Conservation (phyloP, 2,888 invertebrate genomes). For the Polymixis flavicincta region DNA sequence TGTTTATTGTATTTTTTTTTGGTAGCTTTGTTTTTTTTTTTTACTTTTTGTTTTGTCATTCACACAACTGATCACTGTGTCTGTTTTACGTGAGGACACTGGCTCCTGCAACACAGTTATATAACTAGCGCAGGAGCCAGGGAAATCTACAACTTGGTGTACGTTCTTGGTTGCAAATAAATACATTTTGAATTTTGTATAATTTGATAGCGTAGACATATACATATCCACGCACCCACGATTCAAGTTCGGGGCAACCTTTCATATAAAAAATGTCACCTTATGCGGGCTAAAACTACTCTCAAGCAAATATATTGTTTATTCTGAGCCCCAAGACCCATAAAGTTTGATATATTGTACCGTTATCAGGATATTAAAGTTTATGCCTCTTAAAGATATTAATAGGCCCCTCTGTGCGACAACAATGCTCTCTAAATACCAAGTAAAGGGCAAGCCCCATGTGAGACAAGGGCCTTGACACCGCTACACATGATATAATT, state of each 20-base stretch:
- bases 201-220: no score
- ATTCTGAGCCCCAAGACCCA: conserved; percentile 37
- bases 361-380: conserved; percentile 60
- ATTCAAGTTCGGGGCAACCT: not conserved
- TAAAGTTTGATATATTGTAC: conserved; percentile 59
- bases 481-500: conserved; percentile 35
- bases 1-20: no score
- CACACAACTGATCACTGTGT: no score
- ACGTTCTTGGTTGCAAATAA: no score
- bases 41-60: no score
- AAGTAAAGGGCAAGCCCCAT: conserved; percentile 69
- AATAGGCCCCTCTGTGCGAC: conserved; percentile 60
- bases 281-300: conserved; percentile 12
- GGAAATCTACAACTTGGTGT: no score
- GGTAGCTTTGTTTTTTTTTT: no score
- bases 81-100: no score
- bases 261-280: conserved; percentile 47
- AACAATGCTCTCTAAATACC: conserved; percentile 71
- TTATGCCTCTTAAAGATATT: conserved; percentile 59
- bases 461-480: conserved; percentile 56
- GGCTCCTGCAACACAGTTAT: no score
- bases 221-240: not conserved
- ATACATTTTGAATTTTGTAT: no score
- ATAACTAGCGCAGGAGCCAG: no score
- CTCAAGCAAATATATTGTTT: conserved; percentile 45